A percentile compares a stretch with the other conserved stretches of the same genome.
phyloP scores from a whole-genome alignment of 2,888 invertebrate species.

The Argyresthia goedartella region DNA sequence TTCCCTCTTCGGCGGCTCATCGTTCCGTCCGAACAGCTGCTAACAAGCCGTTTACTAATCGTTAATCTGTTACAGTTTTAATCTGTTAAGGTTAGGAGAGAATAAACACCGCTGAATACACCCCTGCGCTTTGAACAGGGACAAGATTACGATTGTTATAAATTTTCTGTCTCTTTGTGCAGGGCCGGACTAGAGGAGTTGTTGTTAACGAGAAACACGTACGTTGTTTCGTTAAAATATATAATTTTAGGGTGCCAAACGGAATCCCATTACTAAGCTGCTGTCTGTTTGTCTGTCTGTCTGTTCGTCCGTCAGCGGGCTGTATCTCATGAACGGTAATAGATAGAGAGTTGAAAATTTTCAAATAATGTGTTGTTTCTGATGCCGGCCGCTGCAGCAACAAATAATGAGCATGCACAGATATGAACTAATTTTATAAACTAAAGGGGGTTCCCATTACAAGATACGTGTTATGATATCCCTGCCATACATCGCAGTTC shows the following conservation, averaged over 20 bases:
- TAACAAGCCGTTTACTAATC: neutral
- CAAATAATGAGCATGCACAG: neutral
- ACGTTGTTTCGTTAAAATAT: too few species aligned
- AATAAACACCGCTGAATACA: neutral
- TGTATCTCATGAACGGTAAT: too few species aligned
- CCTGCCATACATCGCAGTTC: too few species aligned
- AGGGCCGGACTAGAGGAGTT: constrained; percentile 13
- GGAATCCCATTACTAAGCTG: too few species aligned
- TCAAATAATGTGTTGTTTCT: neutral
- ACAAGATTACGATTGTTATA: constrained; percentile 18
- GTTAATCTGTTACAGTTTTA: constrained; percentile 4
- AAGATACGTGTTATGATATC: too few species aligned
- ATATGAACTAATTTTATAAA: neutral
- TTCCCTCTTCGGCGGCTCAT: neutral
- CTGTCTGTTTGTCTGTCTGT: too few species aligned
- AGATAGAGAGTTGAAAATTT: neutral
- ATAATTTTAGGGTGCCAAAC: neutral
- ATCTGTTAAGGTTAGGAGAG: constrained; percentile 1
- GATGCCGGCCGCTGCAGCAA: neutral
- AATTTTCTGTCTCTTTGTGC: constrained; percentile 21
- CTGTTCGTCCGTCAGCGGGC: too few species aligned
- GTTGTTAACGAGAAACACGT: too few species aligned
- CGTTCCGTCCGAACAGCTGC: neutral
- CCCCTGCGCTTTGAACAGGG: neutral
- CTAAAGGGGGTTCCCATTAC: neutral